A percentile compares a stretch with the other conserved stretches of the same genome.
Conservation (phyloP, 2,113 vertebrate species). For the Oncorhynchus nerka region DNA sequence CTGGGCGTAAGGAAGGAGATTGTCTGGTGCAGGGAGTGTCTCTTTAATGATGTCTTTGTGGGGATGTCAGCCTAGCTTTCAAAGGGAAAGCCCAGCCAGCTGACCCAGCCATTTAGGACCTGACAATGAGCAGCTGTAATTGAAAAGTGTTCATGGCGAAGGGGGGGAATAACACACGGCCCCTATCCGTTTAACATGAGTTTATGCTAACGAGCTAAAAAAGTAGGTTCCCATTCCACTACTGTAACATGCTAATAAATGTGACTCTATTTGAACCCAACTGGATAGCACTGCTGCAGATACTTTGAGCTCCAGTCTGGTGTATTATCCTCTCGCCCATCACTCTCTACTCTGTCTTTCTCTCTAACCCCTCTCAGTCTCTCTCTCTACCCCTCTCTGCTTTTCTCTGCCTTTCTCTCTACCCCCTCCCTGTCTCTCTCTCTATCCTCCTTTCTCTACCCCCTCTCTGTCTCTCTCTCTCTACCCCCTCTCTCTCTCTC, state of each 20-base stretch:
- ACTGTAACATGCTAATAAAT: slow-evolving; percentile 50
- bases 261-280: slow-evolving; percentile 40
- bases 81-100: slow-evolving; percentile 65
- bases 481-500: too few species aligned
- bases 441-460: too few species aligned
- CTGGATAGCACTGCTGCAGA: neutral
- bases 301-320: neutral
- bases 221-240: slow-evolving; percentile 10
- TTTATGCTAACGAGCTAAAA: slow-evolving; percentile 58
- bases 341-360: neutral
- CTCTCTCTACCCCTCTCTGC: too few species aligned
- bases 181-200: slow-evolving; percentile 54
- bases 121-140: slow-evolving; percentile 72
- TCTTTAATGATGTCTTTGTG: slow-evolving; percentile 70
- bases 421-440: too few species aligned
- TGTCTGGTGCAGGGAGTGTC: slow-evolving; percentile 50
- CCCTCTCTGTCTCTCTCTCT: too few species aligned
- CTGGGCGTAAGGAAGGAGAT: slow-evolving; percentile 45
- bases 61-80: slow-evolving; percentile 59
- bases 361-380: neutral
- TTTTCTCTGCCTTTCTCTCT: too few species aligned
- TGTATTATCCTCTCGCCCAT: neutral
- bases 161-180: slow-evolving; percentile 15
- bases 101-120: slow-evolving; percentile 68
- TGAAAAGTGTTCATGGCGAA: slow-evolving; percentile 61